Percentiles rank a stretch among this genome's conserved stretches.
phyloP scores from a whole-genome alignment of 1,140 invertebrate genomes.

The Aphidius gifuensis region DNA sequence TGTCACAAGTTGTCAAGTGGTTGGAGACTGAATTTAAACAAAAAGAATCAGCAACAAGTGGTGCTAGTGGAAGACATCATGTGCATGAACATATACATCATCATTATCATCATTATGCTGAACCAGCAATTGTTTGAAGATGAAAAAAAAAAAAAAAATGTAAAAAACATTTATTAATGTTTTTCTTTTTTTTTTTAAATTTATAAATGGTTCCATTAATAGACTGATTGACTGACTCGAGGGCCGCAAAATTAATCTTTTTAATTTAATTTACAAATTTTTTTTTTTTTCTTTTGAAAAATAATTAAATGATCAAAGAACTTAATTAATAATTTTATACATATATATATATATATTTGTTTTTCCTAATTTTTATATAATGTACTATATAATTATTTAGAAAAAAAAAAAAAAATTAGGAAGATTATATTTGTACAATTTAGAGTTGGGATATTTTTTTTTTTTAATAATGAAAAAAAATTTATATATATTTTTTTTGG shows the following conservation, averaged over 20 bases:
- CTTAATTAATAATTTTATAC: no score
- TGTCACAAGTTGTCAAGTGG: constrained; percentile 65
- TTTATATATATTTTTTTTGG: no score
- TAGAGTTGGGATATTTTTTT: no score
- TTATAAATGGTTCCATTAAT: no score
- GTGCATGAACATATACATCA: constrained; percentile 81
- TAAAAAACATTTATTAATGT: constrained; percentile 12
- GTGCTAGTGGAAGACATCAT: constrained; percentile 53
- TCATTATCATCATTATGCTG: constrained; percentile 73
- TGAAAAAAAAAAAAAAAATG: neutral
- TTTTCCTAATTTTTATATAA: neutral
- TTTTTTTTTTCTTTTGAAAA: constrained; percentile 12
- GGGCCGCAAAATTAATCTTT: no score
- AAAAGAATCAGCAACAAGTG: constrained; percentile 37
- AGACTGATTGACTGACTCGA: no score
- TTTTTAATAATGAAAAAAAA: no score
- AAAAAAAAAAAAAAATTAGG: no score
- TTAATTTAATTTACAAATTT: neutral
- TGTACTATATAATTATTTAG: neutral
- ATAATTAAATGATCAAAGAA: no score
- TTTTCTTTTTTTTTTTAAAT: constrained; percentile 18
- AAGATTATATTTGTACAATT: no score
- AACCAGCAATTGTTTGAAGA: constrained; percentile 41
- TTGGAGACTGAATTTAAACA: constrained; percentile 58
- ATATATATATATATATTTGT: no score